These are phyloP conservation scores for Holcopasites calliopsidis DNA, from an alignment of 1,140 invertebrate genomes.

Conservation along the genomic window DNA sequence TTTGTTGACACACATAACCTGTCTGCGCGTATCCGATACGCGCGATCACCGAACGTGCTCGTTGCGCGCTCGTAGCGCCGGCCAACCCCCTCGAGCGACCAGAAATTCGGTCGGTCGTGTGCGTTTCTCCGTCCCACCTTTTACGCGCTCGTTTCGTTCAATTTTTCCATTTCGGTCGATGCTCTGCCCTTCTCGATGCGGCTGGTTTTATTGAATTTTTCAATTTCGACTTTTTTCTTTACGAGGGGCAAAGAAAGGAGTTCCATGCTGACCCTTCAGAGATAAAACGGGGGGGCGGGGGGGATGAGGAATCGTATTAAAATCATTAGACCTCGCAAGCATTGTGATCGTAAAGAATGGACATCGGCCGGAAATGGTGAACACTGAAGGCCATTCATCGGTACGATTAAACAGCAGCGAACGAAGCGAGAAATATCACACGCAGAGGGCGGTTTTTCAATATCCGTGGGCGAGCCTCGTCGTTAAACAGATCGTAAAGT, in stretches of 20 bases:
- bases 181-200: no score
- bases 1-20: slow-evolving; percentile 75
- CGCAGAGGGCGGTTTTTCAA: slow-evolving; percentile 15
- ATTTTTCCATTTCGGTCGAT: background rate
- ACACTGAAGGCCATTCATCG: no score
- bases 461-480: slow-evolving; percentile 9
- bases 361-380: no score
- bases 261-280: no score
- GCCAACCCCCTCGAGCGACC: slow-evolving; percentile 37
- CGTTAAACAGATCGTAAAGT: slow-evolving; percentile 48
- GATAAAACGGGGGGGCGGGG: no score
- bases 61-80: slow-evolving; percentile 22
- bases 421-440: background rate
- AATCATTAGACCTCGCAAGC: no score
- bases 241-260: no score
- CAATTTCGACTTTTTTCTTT: background rate
- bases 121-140: slow-evolving; percentile 12
- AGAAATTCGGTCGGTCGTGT: slow-evolving; percentile 41
- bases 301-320: no score
- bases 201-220: no score
- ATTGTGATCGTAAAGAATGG: no score
- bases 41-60: slow-evolving; percentile 53
- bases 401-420: background rate
- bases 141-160: slow-evolving; percentile 13
- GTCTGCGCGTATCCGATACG: slow-evolving; percentile 70